phyloP scores from a whole-genome alignment of 2,113 vertebrate genomes.

The Dendropsophus ebraccatus region DNA sequence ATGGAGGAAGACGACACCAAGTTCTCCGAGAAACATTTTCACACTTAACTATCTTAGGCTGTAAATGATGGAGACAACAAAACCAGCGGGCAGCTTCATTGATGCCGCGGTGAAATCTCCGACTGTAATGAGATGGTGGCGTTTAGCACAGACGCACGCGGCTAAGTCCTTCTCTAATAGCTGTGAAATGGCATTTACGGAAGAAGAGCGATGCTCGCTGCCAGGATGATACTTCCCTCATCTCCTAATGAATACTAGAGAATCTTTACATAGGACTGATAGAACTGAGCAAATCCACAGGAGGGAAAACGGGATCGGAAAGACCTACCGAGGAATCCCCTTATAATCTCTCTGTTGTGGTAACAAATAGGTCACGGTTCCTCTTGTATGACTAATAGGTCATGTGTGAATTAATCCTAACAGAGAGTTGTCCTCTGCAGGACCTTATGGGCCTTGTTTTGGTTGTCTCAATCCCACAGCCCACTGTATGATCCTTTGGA shows the following conservation, averaged over 20 bases:
- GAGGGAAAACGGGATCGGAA: background rate
- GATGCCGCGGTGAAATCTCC: slow-evolving; percentile 3
- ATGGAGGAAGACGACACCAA: background rate
- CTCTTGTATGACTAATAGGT: no score
- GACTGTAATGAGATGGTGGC: slow-evolving; percentile 6
- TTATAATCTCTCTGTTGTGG: no score
- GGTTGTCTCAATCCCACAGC: no score
- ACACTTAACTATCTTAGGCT: background rate
- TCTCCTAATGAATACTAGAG: background rate
- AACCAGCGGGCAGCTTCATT: slow-evolving; percentile 35
- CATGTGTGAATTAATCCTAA: no score
- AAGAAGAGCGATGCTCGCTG: background rate
- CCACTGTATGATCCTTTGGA: no score
- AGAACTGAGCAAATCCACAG: background rate
- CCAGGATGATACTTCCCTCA: background rate
- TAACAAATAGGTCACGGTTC: no score
- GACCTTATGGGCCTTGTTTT: no score
- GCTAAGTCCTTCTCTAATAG: slow-evolving; percentile 15
- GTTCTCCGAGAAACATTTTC: background rate
- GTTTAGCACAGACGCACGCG: background rate
- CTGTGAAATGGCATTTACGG: slow-evolving; percentile 46
- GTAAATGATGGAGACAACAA: slow-evolving; percentile 25
- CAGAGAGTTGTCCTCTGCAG: no score
- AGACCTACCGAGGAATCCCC: background rate
- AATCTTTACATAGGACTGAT: background rate